Evolutionary conservation across 92 coral and sea anemone species (phyloP), one percentile per base, ranked within the genome.

Genomic region (Heliopora coerulea): DNA sequence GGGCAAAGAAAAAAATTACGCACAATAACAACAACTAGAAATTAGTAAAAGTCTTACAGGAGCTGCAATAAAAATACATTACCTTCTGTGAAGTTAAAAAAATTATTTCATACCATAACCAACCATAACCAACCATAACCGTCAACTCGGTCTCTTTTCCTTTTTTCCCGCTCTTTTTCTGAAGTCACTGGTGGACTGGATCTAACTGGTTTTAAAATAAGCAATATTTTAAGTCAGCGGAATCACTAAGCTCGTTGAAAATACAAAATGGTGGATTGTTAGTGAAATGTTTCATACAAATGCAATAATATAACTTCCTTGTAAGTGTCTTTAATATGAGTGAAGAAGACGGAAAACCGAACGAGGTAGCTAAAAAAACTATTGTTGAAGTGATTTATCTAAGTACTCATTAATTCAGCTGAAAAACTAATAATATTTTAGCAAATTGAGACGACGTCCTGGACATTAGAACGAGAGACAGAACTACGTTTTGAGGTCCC

Each of bases 401-500:
- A 3, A 15, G 12, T 46, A 46, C 15, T 2, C 10, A 2, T 46
- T 46, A 46, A 46, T 15, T 7, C 3, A 8, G 52, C 3, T 6
- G 52, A 46, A 6, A 8, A 46, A 46, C 52, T 2, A 46, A 37
- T 37, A 37, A 37, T 46, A 46, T 8, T 13, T 27, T 31, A 52
- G 63, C 31, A 23, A 23, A 23, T 31, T 28, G 35, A 14, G 3
- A 40, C 9, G 27, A 34, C 70, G 29, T 30, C 58, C 20, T 95
- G 96, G 96, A 87, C 79, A 41, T 87, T 90, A n/a, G 99, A 95
- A 40, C 84, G 85, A 73, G 99, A 95, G 81, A 85, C 96, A 39
- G 99, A 95, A 73, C 84, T 95, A 46, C 77, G 99, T 46, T 79
- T 95, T 17, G 99, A 95, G 61, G 84, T 90, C 28, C 87, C 99